Percentiles rank a stretch among this genome's conserved stretches.
Evolutionary conservation across 2,888 invertebrate species (phyloP).

Genomic region (Trachelus troglodyta): DNA sequence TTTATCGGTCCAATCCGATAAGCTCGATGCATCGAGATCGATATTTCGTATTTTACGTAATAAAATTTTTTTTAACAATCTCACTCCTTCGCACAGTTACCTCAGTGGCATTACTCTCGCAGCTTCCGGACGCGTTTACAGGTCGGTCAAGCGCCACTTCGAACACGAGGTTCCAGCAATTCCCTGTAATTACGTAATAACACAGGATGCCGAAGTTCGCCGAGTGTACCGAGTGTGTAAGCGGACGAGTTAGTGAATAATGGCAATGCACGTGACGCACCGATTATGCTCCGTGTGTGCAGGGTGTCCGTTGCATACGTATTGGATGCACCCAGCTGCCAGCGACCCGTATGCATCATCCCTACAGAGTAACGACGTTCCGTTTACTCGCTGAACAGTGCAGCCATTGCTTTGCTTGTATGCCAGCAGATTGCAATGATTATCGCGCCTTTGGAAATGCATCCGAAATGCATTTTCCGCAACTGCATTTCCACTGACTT

Average conservation of each 20-base stretch:
- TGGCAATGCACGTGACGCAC: neutral
- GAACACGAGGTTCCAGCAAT: neutral
- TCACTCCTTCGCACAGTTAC: slow-evolving; percentile 16
- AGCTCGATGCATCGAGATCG: neutral
- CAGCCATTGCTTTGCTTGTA: neutral
- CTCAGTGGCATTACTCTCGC: slow-evolving; percentile 20
- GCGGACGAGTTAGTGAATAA: neutral
- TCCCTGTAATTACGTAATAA: neutral
- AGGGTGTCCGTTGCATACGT: neutral
- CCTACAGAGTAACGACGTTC: slow-evolving; percentile 18
- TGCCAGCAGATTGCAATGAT: neutral
- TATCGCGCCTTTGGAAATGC: slow-evolving; percentile 18
- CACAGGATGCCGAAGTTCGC: neutral
- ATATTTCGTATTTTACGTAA: neutral
- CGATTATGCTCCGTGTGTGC: neutral
- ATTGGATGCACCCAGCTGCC: slow-evolving; percentile 15
- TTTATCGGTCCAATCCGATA: neutral
- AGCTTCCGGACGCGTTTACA: neutral
- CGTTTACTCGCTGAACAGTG: neutral
- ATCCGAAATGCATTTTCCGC: neutral
- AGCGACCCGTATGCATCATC: slow-evolving; percentile 40
- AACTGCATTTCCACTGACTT: neutral
- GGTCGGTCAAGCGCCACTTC: neutral
- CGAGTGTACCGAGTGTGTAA: neutral
- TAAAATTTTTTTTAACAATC: neutral